Conservation (phyloP, 2,113 vertebrate species). For the Corythoichthys intestinalis region DNA sequence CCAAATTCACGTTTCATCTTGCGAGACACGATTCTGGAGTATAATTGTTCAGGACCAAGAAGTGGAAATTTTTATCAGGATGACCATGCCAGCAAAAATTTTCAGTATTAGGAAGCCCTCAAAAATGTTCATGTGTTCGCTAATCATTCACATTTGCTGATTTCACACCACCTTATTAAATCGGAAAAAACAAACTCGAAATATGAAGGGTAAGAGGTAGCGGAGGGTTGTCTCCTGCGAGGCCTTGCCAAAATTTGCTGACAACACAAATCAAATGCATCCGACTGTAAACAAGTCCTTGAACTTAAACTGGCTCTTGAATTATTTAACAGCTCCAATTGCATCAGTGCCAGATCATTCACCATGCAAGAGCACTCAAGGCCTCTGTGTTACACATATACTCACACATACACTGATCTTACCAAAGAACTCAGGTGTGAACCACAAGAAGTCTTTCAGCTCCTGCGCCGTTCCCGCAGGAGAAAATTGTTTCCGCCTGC, state of each 20-base stretch:
- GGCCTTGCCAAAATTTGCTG: conserved; percentile 9
- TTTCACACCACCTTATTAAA: neutral
- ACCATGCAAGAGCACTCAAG: conserved; percentile 24
- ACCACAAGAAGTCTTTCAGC: conserved; percentile 35
- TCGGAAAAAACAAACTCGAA: neutral
- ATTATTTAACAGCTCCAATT: conserved; percentile 21
- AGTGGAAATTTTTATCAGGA: neutral
- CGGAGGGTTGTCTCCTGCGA: neutral
- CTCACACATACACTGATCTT: conserved; percentile 19
- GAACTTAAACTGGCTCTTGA: conserved; percentile 2
- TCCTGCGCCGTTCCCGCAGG: conserved; percentile 31
- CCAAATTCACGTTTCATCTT: no score
- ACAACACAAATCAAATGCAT: conserved; percentile 8
- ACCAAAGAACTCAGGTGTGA: conserved; percentile 56
- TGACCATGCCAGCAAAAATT: neutral
- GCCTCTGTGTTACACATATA: neutral
- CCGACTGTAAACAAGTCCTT: conserved; percentile 5
- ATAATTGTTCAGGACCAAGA: no score
- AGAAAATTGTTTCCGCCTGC: neutral
- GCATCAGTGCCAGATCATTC: conserved; percentile 11
- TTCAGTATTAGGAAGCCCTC: neutral
- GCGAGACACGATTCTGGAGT: no score
- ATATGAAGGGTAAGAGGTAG: neutral
- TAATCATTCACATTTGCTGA: neutral
- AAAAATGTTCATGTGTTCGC: neutral